Evolutionary conservation across 2,113 vertebrate species (phyloP).

Genomic region (Ibidorhyncha struthersii): DNA sequence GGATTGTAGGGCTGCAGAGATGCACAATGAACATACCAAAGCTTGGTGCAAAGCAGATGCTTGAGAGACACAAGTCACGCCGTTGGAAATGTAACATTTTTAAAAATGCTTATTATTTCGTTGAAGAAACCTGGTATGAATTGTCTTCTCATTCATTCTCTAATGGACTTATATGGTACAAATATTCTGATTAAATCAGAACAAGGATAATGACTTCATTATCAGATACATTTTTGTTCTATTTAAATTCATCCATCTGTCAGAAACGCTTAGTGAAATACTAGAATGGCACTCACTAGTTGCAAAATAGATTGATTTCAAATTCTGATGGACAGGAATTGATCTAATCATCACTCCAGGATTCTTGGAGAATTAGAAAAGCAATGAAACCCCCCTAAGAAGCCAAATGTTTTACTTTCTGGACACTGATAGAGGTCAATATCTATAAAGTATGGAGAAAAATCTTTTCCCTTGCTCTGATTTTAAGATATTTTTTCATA

Average conservation of each 20-base stretch:
- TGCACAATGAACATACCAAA: neutral
- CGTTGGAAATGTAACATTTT: neutral
- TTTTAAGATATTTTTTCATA: neutral
- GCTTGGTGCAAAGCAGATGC: neutral
- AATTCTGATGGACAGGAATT: slow-evolving; percentile 56
- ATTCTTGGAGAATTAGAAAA: slow-evolving; percentile 7
- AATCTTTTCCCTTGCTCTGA: neutral
- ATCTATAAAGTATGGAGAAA: neutral
- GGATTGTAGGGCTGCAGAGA: neutral
- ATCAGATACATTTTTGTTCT: slow-evolving; percentile 32
- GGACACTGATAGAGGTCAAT: neutral
- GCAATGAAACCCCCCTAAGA: neutral
- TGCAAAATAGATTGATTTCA: slow-evolving; percentile 54
- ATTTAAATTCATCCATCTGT: slow-evolving; percentile 49
- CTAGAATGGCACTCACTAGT: neutral
- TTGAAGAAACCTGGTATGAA: neutral
- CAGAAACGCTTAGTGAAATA: slow-evolving; percentile 27
- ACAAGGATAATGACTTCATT: slow-evolving; percentile 43
- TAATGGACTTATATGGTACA: slow-evolving; percentile 30
- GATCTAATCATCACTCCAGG: slow-evolving; percentile 19
- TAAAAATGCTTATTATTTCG: neutral
- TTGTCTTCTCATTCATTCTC: neutral
- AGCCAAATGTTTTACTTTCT: neutral
- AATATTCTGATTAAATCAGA: slow-evolving; percentile 50
- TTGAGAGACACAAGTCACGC: neutral